Percentiles rank a stretch among this genome's conserved stretches.
Conservation (phyloP, 2,888 invertebrate species). For the Cryptophagus acutangulus region DNA sequence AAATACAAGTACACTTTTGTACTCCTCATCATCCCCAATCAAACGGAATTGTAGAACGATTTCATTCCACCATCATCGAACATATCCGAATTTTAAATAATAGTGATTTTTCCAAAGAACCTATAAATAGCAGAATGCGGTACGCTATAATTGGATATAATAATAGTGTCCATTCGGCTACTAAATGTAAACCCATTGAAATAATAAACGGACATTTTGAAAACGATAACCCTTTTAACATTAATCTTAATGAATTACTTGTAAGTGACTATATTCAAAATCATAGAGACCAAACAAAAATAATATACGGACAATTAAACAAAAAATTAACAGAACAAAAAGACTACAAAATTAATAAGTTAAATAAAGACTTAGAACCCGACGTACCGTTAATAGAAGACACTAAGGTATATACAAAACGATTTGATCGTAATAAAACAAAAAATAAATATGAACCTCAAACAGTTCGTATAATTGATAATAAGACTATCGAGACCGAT, state of each 20-base stretch:
- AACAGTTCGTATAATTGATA: no score
- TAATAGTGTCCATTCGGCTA: slow-evolving; percentile 18
- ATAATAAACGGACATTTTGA: slow-evolving; percentile 18
- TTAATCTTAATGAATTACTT: slow-evolving; percentile 15
- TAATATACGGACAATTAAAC: slow-evolving; percentile 11
- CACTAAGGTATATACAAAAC: no score
- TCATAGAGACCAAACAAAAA: slow-evolving; percentile 16
- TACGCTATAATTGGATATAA: slow-evolving; percentile 17
- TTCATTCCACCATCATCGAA: slow-evolving; percentile 19
- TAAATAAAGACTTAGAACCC: no score
- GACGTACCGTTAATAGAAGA: no score
- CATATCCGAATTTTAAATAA: slow-evolving; percentile 12
- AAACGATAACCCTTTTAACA: slow-evolving; percentile 15
- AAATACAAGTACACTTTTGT: slow-evolving; percentile 23
- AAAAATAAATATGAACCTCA: no score
- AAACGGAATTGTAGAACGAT: slow-evolving; percentile 23
- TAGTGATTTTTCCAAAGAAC: slow-evolving; percentile 9
- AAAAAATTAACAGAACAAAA: no score
- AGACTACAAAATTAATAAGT: no score
- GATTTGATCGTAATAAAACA: no score
- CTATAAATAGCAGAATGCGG: slow-evolving; percentile 11
- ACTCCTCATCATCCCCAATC: slow-evolving; percentile 19
- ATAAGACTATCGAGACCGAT: no score
- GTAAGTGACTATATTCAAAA: slow-evolving; percentile 10
- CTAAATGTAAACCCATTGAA: slow-evolving; percentile 18